Evolutionary conservation across 2,797 vertebrate species (phyloP).

Genomic region (Mormyrus proboscirostris): DNA sequence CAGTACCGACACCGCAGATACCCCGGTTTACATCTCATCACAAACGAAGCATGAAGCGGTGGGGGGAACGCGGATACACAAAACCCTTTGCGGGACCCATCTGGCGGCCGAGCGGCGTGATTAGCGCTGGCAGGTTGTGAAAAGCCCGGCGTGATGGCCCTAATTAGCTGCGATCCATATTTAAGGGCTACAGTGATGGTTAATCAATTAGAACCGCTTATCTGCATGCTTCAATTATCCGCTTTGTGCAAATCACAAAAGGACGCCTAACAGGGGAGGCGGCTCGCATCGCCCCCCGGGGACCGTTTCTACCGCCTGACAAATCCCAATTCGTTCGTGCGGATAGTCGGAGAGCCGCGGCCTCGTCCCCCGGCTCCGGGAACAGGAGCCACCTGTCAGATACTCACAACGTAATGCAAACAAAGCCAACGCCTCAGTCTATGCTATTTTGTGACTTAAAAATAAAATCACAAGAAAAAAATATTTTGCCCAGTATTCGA

Average conservation of each 20-base stretch:
- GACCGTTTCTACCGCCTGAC: slow-evolving; percentile 34
- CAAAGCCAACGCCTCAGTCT: background rate
- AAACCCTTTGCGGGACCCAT: slow-evolving; percentile 23
- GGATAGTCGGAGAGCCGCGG: background rate
- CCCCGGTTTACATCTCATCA: background rate
- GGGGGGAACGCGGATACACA: background rate
- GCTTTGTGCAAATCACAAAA: slow-evolving; percentile 37
- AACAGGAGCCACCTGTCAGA: background rate
- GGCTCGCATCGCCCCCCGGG: slow-evolving; percentile 16
- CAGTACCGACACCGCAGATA: background rate
- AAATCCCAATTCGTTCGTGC: background rate
- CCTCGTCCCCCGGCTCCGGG: background rate
- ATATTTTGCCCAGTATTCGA: background rate
- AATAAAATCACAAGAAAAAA: background rate
- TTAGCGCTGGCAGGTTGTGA: slow-evolving; percentile 21
- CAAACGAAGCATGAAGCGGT: background rate
- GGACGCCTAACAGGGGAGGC: slow-evolving; percentile 12
- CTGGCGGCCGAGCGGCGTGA: slow-evolving; percentile 24
- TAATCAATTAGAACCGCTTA: slow-evolving; percentile 43
- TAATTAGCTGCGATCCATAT: slow-evolving; percentile 36
- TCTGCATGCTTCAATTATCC: slow-evolving; percentile 35
- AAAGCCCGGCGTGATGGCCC: slow-evolving; percentile 20
- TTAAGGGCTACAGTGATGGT: slow-evolving; percentile 31
- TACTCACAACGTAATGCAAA: background rate
- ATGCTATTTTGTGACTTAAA: background rate